phyloP scores from a whole-genome alignment of 1,140 invertebrate species.

The Zaprionus kolodkinae region DNA sequence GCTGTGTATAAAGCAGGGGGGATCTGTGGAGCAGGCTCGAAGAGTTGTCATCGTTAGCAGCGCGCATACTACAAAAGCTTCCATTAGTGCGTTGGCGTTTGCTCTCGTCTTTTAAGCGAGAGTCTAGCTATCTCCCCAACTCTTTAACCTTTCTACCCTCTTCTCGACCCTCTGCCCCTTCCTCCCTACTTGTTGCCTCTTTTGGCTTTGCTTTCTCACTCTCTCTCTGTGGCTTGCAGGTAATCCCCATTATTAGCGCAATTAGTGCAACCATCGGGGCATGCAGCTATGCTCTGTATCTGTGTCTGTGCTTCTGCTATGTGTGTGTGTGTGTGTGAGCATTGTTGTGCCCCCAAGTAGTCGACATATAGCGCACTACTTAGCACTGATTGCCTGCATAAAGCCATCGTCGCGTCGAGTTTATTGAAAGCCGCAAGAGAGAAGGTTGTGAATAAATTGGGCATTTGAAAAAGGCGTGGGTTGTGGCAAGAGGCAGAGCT shows the following conservation, averaged over 20 bases:
- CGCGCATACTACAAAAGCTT: slow-evolving; percentile 54
- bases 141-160: neutral
- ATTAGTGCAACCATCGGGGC: slow-evolving; percentile 64
- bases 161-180: slow-evolving; percentile 39
- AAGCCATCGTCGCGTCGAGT: slow-evolving; percentile 12
- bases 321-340: slow-evolving; percentile 12
- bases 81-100: slow-evolving; percentile 78
- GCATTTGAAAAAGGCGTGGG: slow-evolving; percentile 35
- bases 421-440: slow-evolving; percentile 45
- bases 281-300: slow-evolving; percentile 6
- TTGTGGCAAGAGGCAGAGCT: neutral
- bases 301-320: no score
- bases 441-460: slow-evolving; percentile 42
- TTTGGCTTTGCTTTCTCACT: slow-evolving; percentile 1
- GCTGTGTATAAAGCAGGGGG: neutral
- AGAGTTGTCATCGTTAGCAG: slow-evolving; percentile 63
- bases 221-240: slow-evolving; percentile 34
- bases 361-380: slow-evolving; percentile 49
- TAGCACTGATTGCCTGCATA: slow-evolving; percentile 70
- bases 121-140: neutral
- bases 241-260: slow-evolving; percentile 81
- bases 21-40: neutral
- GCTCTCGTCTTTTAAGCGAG: slow-evolving; percentile 4
- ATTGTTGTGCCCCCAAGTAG: slow-evolving; percentile 63
- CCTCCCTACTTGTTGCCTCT: slow-evolving; percentile 14